A percentile compares a stretch with the other conserved stretches of the same genome.
Evolutionary conservation across 2,888 invertebrate genomes (phyloP).

Genomic region (Pilophorus perplexus): DNA sequence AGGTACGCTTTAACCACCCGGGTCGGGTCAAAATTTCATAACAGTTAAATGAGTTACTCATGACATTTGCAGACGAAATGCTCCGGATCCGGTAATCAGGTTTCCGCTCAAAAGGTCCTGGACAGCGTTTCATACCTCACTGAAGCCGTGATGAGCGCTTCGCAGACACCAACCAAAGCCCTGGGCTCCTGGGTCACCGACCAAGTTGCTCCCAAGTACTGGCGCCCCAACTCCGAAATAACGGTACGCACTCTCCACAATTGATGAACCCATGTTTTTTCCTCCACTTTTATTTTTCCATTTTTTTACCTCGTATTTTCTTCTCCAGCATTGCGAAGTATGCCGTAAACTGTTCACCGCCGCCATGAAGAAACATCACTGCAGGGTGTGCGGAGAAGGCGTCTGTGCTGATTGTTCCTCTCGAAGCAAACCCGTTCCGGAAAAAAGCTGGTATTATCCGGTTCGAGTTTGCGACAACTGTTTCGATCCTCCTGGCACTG

Average conservation of each 20-base stretch:
- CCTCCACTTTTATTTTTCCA: slow-evolving; percentile 23
- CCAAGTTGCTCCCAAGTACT: slow-evolving; percentile 74
- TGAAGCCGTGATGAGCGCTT: slow-evolving; percentile 63
- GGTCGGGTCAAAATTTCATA: too few relatives aligned
- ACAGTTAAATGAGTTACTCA: too few relatives aligned
- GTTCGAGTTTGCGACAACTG: slow-evolving; percentile 75
- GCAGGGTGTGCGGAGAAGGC: slow-evolving; percentile 75
- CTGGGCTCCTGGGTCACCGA: slow-evolving; percentile 73
- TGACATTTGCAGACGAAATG: slow-evolving; percentile 36
- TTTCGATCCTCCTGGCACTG: slow-evolving; percentile 49
- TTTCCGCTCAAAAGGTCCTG: slow-evolving; percentile 63
- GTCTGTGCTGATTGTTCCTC: slow-evolving; percentile 72
- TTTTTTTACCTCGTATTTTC: too few relatives aligned
- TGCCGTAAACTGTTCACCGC: slow-evolving; percentile 62
- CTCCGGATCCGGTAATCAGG: slow-evolving; percentile 51
- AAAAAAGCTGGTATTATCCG: slow-evolving; percentile 66
- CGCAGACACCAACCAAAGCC: slow-evolving; percentile 68
- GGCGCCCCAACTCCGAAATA: slow-evolving; percentile 75
- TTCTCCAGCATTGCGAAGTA: slow-evolving; percentile 61
- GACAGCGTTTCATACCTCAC: slow-evolving; percentile 64
- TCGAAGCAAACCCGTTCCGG: slow-evolving; percentile 66
- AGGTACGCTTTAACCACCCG: too few relatives aligned
- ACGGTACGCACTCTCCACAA: slow-evolving; percentile 61
- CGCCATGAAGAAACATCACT: slow-evolving; percentile 67
- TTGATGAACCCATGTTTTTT: too few relatives aligned